Evolutionary conservation across 2,113 vertebrate genomes (phyloP).

Genomic region (Nibea albiflora): DNA sequence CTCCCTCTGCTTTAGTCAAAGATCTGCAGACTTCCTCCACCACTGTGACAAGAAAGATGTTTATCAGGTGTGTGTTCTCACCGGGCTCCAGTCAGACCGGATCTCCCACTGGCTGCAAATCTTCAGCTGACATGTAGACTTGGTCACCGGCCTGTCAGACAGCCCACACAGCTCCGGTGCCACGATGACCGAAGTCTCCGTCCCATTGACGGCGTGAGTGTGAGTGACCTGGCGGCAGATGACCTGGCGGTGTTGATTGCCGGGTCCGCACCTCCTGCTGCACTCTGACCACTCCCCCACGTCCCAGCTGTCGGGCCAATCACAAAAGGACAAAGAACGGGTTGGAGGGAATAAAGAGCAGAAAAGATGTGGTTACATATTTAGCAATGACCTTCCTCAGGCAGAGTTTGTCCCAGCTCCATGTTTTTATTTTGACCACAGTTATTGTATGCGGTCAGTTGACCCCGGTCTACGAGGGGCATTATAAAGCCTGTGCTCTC

Average conservation of each 20-base stretch:
- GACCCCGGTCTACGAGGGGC: background rate
- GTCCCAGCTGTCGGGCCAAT: slow-evolving; percentile 88
- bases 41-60: background rate
- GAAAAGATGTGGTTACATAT: slow-evolving; percentile 6
- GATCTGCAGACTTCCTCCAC: no score
- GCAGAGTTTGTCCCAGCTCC: background rate
- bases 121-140: slow-evolving; percentile 93
- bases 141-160: slow-evolving; percentile 89
- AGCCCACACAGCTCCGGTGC: slow-evolving; percentile 86
- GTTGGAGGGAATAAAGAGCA: background rate
- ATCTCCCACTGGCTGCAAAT: slow-evolving; percentile 98
- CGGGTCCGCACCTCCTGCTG: slow-evolving; percentile 92
- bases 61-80: slow-evolving; percentile 71
- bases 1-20: no score
- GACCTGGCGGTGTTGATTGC: slow-evolving; percentile 93
- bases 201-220: slow-evolving; percentile 84
- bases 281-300: slow-evolving; percentile 97
- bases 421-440: slow-evolving; percentile 18
- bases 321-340: slow-evolving; percentile 13
- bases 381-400: slow-evolving; percentile 8
- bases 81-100: slow-evolving; percentile 92
- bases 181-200: slow-evolving; percentile 76
- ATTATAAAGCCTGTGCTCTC: background rate
- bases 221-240: slow-evolving; percentile 88
- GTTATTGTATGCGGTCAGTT: slow-evolving; percentile 15